These are phyloP conservation scores for Phyllopteryx taeniolatus DNA, from an alignment of 2,113 vertebrate species.

Conservation along the genomic window DNA sequence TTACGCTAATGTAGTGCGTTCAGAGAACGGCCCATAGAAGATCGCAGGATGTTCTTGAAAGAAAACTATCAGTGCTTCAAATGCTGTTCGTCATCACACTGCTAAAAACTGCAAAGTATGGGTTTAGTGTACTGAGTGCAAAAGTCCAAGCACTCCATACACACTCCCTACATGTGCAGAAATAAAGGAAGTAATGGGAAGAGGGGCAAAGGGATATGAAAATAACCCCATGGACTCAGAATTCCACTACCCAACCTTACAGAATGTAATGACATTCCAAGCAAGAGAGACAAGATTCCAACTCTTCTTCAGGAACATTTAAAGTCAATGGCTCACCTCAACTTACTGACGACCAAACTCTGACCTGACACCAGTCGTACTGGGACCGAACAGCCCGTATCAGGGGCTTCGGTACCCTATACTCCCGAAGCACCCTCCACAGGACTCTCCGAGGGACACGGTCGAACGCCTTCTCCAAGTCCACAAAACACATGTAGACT, in stretches of 20 bases:
- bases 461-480: too few species aligned
- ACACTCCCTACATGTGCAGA: constrained; percentile 15
- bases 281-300: neutral
- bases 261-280: neutral
- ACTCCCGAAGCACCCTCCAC: too few species aligned
- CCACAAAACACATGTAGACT: too few species aligned
- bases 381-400: too few species aligned
- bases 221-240: constrained; percentile 5
- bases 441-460: too few species aligned
- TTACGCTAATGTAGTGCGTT: neutral
- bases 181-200: neutral
- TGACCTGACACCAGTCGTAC: too few species aligned
- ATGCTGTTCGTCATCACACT: neutral
- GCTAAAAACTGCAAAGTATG: constrained; percentile 22
- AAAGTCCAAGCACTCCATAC: neutral
- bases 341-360: too few species aligned
- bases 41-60: neutral
- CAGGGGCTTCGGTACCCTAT: too few species aligned
- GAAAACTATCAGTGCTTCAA: neutral
- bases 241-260: neutral
- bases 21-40: neutral
- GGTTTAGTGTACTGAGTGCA: constrained; percentile 15
- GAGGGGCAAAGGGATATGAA: neutral
- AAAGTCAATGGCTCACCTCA: neutral
- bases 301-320: neutral